phyloP scores from a whole-genome alignment of 2,113 vertebrate genomes.

The Gymnorhina tibicen region DNA sequence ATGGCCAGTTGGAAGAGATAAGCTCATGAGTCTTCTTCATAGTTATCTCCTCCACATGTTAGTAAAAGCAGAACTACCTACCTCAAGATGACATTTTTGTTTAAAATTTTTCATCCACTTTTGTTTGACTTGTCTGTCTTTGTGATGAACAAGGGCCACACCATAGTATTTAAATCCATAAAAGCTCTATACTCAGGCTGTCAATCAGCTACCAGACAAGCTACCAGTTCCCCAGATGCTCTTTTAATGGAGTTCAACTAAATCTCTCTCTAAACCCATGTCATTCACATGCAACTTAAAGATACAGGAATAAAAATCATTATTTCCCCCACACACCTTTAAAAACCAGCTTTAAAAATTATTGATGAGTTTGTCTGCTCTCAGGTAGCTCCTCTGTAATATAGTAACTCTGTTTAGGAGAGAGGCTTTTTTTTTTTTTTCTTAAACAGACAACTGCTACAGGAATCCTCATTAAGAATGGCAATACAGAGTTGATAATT shows the following conservation, averaged over 20 bases:
- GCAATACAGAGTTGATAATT: background rate
- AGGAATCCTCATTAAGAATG: background rate
- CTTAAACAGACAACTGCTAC: background rate
- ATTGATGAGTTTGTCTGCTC: background rate
- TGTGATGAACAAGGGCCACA: background rate
- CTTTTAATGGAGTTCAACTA: background rate
- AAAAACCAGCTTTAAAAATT: background rate
- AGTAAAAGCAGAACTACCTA: background rate
- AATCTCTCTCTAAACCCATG: background rate
- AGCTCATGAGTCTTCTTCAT: background rate
- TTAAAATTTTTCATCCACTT: background rate
- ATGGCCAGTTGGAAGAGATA: background rate
- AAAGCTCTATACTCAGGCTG: background rate
- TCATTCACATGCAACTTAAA: background rate
- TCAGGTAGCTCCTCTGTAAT: background rate
- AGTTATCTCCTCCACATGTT: background rate
- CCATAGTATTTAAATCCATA: background rate
- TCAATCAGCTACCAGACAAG: background rate
- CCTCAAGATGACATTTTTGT: background rate
- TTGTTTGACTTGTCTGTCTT: background rate
- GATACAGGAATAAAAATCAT: background rate
- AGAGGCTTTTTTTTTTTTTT: background rate
- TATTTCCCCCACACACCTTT: rapidly evolving
- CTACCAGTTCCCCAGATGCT: background rate
- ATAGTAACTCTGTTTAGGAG: background rate